Percentiles rank a stretch among this genome's conserved stretches.
Evolutionary conservation across 2,113 vertebrate genomes (phyloP).

Genomic region (Microtus montanus): DNA sequence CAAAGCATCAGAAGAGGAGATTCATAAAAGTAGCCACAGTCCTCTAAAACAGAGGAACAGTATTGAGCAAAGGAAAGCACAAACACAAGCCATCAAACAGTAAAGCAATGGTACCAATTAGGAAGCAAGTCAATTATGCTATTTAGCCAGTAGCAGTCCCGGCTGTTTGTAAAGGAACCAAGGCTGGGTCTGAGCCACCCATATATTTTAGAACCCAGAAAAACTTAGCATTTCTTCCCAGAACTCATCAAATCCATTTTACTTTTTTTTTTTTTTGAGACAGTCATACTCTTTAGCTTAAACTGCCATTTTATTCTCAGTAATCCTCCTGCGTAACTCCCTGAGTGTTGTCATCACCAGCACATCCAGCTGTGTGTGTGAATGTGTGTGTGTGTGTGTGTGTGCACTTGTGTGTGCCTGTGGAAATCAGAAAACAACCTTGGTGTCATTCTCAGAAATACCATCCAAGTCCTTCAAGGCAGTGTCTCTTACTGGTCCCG

Average conservation of each 20-base stretch:
- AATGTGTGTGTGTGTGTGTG: background rate
- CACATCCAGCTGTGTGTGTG: background rate
- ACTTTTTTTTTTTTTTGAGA: background rate
- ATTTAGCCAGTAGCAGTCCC: background rate
- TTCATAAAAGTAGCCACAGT: background rate
- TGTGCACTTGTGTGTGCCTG: too few species aligned
- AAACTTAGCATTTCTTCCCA: constrained; percentile 38
- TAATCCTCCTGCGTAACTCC: background rate
- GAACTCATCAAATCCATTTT: background rate
- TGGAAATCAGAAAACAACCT: background rate
- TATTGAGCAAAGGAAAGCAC: background rate
- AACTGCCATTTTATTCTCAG: background rate
- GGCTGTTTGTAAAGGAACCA: background rate
- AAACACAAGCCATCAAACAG: background rate
- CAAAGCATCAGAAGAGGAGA: background rate
- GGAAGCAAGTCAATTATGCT: background rate
- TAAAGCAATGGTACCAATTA: background rate
- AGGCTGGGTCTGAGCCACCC: background rate
- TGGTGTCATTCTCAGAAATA: background rate
- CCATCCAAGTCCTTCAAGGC: background rate
- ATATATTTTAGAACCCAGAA: background rate
- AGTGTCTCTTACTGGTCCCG: background rate
- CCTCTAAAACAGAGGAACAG: background rate
- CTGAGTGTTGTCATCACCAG: background rate
- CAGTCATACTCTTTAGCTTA: background rate